Conservation (phyloP, 2,113 vertebrate species). For the Heptranchias perlo region DNA sequence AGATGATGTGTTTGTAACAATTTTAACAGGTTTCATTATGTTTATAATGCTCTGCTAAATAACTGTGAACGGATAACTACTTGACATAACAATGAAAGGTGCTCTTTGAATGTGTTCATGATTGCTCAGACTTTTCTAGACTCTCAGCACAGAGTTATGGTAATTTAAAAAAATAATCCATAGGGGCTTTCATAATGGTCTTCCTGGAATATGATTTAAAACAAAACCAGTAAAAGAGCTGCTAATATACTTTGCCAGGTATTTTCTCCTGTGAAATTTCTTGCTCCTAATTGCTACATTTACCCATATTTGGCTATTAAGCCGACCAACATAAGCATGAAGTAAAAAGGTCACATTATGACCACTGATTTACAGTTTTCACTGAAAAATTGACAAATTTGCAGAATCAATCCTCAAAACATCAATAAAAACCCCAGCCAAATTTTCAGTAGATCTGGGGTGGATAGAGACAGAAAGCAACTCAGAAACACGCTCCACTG, state of each 20-base stretch:
- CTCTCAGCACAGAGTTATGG: not conserved
- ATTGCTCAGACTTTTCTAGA: not conserved
- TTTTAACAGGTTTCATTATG: not conserved
- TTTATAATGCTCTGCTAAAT: not conserved
- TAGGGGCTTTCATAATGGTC: not conserved
- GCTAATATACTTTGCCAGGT: not conserved
- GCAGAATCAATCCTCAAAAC: no score
- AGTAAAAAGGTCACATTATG: no score
- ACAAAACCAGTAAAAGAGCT: not conserved
- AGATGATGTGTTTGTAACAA: conserved; percentile 7
- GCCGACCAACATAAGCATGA: no score
- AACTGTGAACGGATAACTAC: not conserved
- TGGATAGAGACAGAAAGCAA: no score
- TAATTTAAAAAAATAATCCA: not conserved
- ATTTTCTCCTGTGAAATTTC: no score
- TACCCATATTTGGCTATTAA: no score
- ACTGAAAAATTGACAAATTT: no score
- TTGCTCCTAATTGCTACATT: no score
- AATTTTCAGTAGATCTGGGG: no score
- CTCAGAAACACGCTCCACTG: no score
- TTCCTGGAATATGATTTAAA: not conserved
- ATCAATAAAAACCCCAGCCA: no score
- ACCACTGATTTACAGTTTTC: no score
- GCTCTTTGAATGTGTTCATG: not conserved
- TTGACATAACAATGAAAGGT: not conserved